Conservation (phyloP, 2,113 vertebrate species). For the Urocynchramus pylzowi region DNA sequence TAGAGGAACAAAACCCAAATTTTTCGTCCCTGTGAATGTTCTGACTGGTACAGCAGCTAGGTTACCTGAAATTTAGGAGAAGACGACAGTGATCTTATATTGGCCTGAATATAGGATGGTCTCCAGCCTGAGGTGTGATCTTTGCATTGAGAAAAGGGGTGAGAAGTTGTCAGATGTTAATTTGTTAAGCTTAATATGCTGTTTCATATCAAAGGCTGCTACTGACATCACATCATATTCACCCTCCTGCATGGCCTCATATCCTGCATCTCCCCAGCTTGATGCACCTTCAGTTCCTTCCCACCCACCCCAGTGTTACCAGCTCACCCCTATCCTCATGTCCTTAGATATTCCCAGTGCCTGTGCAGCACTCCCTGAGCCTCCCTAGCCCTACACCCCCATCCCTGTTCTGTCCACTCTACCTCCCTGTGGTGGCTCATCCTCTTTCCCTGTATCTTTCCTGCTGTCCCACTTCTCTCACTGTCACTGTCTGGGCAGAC, state of each 20-base stretch:
- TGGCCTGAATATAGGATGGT: constrained; percentile 40
- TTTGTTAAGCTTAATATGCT: background rate
- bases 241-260: background rate
- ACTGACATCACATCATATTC: background rate
- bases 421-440: background rate
- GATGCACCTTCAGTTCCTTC: background rate
- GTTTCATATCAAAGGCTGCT: background rate
- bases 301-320: background rate
- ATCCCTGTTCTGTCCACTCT: background rate
- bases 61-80: background rate
- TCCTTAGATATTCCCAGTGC: background rate
- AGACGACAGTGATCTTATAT: background rate
- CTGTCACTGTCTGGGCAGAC: background rate
- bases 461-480: background rate
- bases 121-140: background rate
- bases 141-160: background rate
- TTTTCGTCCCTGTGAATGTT: background rate
- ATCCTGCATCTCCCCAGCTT: background rate
- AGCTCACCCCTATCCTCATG: background rate
- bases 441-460: background rate
- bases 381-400: background rate
- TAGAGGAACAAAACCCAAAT: background rate
- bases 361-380: background rate
- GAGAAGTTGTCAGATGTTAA: background rate
- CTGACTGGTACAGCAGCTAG: background rate